Percentiles rank a stretch among this genome's conserved stretches.
Conservation (phyloP, 1,140 invertebrate genomes). For the Tribolium castaneum region DNA sequence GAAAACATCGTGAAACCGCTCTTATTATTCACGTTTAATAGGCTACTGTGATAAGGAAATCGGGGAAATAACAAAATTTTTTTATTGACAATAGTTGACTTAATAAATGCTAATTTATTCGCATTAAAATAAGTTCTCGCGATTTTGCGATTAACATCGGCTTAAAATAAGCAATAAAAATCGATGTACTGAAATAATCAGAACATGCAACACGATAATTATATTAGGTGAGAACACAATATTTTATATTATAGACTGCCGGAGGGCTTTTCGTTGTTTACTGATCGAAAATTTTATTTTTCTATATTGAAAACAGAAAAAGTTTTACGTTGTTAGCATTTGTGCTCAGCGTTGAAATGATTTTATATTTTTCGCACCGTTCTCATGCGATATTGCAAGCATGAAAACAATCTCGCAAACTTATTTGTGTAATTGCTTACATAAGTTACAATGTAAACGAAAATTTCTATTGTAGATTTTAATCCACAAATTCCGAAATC, state of each 20-base stretch:
- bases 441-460: not conserved
- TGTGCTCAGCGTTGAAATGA: not conserved
- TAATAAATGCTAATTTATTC: constrained; percentile 23
- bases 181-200: constrained; percentile 11
- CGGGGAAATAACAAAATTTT: constrained; percentile 12
- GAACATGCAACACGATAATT: constrained; percentile 14
- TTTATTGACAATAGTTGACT: constrained; percentile 23
- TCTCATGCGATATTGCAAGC: not conserved
- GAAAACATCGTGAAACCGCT: constrained; percentile 34
- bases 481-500: not conserved
- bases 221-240: not conserved
- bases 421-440: constrained; percentile 2
- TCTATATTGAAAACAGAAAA: not conserved
- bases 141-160: not conserved
- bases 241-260: not conserved
- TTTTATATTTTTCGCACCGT: not conserved
- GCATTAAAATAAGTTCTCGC: constrained; percentile 2
- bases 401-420: constrained; percentile 9
- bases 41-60: constrained; percentile 18
- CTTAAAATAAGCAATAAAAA: not conserved
- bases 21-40: constrained; percentile 37
- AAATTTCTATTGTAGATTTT: not conserved
- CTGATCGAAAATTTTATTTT: not conserved
- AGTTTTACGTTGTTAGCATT: not conserved
- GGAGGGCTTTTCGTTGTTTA: not conserved